These are phyloP conservation scores for Ceriagrion tenellum DNA, from an alignment of 2,888 invertebrate species.

Conservation along the genomic window DNA sequence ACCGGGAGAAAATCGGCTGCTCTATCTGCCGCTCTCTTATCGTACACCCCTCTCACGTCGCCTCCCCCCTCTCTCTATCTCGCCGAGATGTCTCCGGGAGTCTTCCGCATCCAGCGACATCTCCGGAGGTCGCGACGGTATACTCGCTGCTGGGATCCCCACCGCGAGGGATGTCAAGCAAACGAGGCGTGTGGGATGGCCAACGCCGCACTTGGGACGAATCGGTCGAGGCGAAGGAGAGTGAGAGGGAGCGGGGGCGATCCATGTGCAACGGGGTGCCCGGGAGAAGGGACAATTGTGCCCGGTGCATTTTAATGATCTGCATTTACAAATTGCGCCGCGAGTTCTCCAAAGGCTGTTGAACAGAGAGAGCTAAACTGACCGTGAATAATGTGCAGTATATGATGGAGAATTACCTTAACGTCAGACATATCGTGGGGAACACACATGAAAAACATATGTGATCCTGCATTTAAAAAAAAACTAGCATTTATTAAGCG, in stretches of 20 bases:
- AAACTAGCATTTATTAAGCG: too few species aligned
- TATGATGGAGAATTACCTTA: too few species aligned
- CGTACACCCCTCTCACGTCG: neutral
- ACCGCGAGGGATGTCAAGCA: neutral
- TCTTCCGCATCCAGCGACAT: neutral
- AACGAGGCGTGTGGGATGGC: neutral
- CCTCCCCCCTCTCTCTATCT: neutral
- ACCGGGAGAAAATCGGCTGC: too few species aligned
- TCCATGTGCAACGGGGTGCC: neutral
- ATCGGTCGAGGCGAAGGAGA: neutral
- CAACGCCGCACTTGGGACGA: neutral
- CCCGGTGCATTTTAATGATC: neutral
- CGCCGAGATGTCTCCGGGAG: neutral
- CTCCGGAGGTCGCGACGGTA: conserved; percentile 2
- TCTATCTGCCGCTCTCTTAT: too few species aligned
- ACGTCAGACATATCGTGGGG: too few species aligned
- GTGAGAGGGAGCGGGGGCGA: neutral
- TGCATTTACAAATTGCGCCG: neutral
- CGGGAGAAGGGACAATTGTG: neutral
- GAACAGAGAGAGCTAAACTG: neutral
- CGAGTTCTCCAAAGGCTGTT: neutral
- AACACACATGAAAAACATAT: too few species aligned
- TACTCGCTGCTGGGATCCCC: neutral
- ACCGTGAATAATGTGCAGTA: too few species aligned
- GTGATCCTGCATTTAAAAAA: too few species aligned